These are phyloP conservation scores for Tuta absoluta DNA, from an alignment of 2,888 invertebrate species.

Conservation along the genomic window DNA sequence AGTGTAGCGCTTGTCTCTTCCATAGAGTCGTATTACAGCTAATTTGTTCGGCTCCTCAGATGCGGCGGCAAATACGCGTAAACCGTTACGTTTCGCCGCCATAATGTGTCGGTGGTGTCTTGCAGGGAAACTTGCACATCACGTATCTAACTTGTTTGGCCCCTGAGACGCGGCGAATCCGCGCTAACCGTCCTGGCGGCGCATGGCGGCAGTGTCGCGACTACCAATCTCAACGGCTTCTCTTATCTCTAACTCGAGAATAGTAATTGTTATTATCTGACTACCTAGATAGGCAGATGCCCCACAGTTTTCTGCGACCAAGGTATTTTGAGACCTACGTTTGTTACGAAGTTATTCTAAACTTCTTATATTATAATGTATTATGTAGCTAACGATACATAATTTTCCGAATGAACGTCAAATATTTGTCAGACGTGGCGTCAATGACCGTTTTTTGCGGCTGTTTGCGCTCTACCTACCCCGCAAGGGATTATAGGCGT, in stretches of 20 bases:
- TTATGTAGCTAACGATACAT: too few relatives aligned
- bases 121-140: constrained; percentile 4
- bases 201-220: background rate
- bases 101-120: background rate
- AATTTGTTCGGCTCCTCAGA: background rate
- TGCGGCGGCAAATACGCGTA: background rate
- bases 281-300: background rate
- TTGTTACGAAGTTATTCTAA: too few relatives aligned
- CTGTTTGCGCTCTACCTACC: too few relatives aligned
- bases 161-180: constrained; percentile 18
- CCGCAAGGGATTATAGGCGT: too few relatives aligned
- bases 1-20: background rate
- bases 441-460: too few relatives aligned
- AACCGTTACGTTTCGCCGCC: background rate
- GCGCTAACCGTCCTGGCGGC: constrained; percentile 15
- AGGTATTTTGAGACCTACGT: too few relatives aligned
- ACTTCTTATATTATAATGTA: too few relatives aligned
- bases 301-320: background rate
- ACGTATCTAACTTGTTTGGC: constrained; percentile 19
- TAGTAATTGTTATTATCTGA: constrained; percentile 18
- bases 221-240: constrained; percentile 9
- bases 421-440: too few relatives aligned
- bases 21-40: background rate
- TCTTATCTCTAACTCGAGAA: constrained; percentile 11
- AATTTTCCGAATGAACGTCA: too few relatives aligned